Evolutionary conservation across 2,888 invertebrate species (phyloP).

Genomic region (Neoascia interrupta): DNA sequence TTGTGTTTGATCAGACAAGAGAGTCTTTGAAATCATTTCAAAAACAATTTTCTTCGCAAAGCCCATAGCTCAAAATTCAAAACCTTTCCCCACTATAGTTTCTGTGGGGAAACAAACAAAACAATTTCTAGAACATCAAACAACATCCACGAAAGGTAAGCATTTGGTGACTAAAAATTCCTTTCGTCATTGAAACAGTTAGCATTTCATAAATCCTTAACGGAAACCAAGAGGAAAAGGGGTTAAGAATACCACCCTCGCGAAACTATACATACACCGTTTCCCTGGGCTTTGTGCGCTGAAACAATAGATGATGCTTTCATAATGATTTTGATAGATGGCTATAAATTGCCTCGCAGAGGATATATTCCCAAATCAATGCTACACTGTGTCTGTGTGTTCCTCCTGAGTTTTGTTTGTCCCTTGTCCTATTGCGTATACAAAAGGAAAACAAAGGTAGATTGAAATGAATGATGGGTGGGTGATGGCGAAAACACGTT

Average conservation of each 20-base stretch:
- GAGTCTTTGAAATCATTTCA: constrained; percentile 41
- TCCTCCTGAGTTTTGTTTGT: constrained; percentile 8
- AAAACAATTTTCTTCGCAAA: constrained; percentile 28
- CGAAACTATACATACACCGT: constrained; percentile 35
- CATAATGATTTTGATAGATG: constrained; percentile 69
- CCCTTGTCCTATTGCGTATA: constrained; percentile 2
- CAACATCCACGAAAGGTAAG: constrained; percentile 15
- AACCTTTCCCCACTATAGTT: constrained; percentile 28
- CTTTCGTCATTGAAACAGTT: constrained; percentile 31
- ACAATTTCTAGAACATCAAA: constrained; percentile 36
- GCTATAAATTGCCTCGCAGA: constrained; percentile 53
- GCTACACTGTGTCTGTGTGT: not conserved
- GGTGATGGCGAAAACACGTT: constrained; percentile 39
- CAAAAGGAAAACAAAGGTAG: constrained; percentile 45
- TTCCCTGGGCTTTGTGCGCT: constrained; percentile 41
- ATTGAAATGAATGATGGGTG: not conserved
- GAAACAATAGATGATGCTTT: constrained; percentile 68
- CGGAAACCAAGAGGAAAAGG: constrained; percentile 20
- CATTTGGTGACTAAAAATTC: constrained; percentile 27
- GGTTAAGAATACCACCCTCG: constrained; percentile 42
- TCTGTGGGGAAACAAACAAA: too few relatives aligned
- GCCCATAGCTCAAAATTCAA: too few relatives aligned
- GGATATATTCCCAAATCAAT: constrained; percentile 38
- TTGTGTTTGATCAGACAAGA: constrained; percentile 47
- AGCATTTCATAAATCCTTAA: constrained; percentile 54